Conservation (phyloP, 2,888 invertebrate species). For the Phortica okadai region DNA sequence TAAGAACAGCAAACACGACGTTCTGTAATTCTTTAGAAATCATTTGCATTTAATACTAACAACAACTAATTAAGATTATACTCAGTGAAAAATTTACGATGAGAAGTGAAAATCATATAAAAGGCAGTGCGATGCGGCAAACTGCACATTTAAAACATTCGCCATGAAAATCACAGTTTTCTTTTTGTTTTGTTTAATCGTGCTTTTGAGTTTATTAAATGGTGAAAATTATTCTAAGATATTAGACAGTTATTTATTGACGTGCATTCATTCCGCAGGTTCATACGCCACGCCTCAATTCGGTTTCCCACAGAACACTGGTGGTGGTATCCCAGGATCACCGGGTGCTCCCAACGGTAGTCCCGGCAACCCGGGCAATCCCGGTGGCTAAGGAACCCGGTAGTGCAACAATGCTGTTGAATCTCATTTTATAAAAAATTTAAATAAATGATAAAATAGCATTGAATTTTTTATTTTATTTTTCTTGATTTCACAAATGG, state of each 20-base stretch:
- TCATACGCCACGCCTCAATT: neutral
- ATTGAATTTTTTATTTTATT: too few species aligned
- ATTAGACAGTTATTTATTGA: neutral
- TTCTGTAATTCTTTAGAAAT: too few species aligned
- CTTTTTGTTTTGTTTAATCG: neutral
- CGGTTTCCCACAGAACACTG: neutral
- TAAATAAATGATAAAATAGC: too few species aligned
- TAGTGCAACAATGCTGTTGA: too few species aligned
- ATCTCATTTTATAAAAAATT: too few species aligned
- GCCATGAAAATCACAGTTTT: neutral
- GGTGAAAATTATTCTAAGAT: neutral
- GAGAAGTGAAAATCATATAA: neutral
- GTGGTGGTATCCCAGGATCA: neutral
- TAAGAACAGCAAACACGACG: too few species aligned
- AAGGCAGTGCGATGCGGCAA: neutral
- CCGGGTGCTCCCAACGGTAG: neutral
- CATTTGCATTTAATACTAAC: too few species aligned
- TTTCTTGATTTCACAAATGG: too few species aligned
- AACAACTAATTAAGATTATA: too few species aligned
- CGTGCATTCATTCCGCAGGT: neutral
- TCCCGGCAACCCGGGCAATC: slow-evolving; percentile 23
- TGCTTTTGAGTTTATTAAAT: neutral
- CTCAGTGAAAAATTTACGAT: too few species aligned
- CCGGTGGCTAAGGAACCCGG: neutral
- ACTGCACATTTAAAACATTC: neutral